These are phyloP conservation scores for Ia io DNA, from an alignment of 2,113 vertebrate genomes.

Conservation along the genomic window DNA sequence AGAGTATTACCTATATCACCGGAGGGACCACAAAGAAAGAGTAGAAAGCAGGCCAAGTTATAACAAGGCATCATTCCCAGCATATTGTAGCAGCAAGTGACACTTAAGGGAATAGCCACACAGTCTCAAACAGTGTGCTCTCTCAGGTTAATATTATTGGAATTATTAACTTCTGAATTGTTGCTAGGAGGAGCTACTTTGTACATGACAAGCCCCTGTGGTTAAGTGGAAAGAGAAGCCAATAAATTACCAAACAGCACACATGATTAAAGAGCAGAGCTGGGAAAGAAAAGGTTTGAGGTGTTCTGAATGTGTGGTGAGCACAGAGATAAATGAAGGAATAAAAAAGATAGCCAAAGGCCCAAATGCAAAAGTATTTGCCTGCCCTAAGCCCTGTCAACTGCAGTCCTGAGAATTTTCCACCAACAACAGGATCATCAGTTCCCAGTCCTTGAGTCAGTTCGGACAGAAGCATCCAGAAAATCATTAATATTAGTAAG, in stretches of 20 bases:
- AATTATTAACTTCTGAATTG: slow-evolving; percentile 57
- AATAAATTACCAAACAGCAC: slow-evolving; percentile 25
- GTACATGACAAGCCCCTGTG: slow-evolving; percentile 26
- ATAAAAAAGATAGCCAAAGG: background rate
- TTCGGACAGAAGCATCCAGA: background rate
- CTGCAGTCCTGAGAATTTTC: background rate
- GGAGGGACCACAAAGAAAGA: slow-evolving; percentile 2
- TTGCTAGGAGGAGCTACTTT: slow-evolving; percentile 41
- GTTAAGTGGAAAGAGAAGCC: slow-evolving; percentile 1
- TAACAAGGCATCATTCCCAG: slow-evolving; percentile 4
- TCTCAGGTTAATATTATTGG: slow-evolving; percentile 51
- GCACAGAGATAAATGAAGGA: slow-evolving; percentile 2
- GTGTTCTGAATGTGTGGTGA: slow-evolving; percentile 9
- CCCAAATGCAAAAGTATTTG: background rate
- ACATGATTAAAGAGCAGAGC: slow-evolving; percentile 14
- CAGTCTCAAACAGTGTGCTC: slow-evolving; percentile 5
- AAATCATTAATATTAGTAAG: background rate
- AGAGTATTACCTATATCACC: slow-evolving; percentile 51
- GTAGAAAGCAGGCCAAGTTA: slow-evolving; percentile 44
- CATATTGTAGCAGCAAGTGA: slow-evolving; percentile 32
- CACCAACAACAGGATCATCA: background rate
- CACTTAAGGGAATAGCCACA: slow-evolving; percentile 44
- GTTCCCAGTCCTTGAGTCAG: background rate
- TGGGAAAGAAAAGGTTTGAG: background rate
- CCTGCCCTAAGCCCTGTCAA: background rate